Conservation (phyloP, 2,797 vertebrate species). For the Mus spretus region DNA sequence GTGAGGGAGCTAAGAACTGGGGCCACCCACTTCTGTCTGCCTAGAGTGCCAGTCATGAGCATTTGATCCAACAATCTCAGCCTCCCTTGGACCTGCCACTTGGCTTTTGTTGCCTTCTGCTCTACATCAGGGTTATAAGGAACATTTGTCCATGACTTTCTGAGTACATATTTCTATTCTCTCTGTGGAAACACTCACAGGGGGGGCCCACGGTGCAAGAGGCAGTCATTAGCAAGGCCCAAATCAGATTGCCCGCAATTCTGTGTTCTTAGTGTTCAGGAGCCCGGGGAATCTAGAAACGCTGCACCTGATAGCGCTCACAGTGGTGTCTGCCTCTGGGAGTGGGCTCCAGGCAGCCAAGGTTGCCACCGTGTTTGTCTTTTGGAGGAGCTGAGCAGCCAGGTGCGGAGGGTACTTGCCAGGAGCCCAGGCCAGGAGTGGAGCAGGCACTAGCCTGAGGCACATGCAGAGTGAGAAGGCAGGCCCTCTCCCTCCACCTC, state of each 20-base stretch:
- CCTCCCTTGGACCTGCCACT: background rate
- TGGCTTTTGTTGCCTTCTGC: background rate
- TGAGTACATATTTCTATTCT: background rate
- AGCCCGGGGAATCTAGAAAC: background rate
- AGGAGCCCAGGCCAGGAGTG: background rate
- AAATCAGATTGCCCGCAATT: background rate
- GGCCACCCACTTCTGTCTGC: background rate
- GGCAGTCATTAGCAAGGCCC: background rate
- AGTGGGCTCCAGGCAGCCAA: background rate
- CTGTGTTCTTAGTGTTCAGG: conserved; percentile 2
- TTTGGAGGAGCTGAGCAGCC: conserved; percentile 71
- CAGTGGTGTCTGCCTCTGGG: background rate
- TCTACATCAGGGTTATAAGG: background rate
- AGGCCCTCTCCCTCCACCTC: background rate
- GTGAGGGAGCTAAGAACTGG: background rate
- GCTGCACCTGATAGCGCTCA: background rate
- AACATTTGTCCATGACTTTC: background rate
- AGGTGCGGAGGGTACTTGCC: conserved; percentile 48
- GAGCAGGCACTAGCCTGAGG: background rate
- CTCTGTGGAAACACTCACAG: conserved; percentile 2
- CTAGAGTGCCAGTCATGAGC: background rate
- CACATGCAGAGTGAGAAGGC: background rate
- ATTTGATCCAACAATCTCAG: background rate
- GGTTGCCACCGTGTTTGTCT: background rate
- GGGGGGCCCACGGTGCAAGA: background rate